A percentile compares a stretch with the other conserved stretches of the same genome.
phyloP scores from a whole-genome alignment of 2,797 vertebrate genomes.

The Mionectes olivaceus region DNA sequence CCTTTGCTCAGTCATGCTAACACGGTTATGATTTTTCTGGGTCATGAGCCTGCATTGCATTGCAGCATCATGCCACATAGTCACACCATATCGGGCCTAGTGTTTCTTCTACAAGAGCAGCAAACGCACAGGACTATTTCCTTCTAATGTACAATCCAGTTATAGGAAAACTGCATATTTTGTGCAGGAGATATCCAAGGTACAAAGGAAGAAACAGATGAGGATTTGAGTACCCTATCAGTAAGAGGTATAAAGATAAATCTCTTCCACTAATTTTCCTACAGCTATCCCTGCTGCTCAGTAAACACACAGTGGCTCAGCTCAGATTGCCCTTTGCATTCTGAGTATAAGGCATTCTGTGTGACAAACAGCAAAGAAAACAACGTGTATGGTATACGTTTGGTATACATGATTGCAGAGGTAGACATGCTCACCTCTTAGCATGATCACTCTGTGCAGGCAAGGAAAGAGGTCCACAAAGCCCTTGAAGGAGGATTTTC shows the following conservation, averaged over 20 bases:
- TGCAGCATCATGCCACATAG: not conserved
- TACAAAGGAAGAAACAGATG: not conserved
- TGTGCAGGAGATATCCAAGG: not conserved
- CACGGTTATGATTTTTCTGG: not conserved
- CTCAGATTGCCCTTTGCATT: not conserved
- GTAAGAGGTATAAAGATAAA: not conserved
- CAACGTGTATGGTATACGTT: not conserved
- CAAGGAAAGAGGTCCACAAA: not conserved
- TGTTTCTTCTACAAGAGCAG: not conserved
- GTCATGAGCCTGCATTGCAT: not conserved
- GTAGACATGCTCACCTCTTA: not conserved
- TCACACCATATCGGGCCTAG: not conserved
- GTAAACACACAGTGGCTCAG: not conserved
- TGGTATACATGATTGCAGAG: not conserved
- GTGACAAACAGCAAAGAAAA: not conserved
- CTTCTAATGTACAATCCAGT: not conserved
- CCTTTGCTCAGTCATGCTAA: conserved; percentile 27
- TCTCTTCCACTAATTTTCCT: not conserved
- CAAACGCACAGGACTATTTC: not conserved
- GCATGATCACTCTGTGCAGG: not conserved
- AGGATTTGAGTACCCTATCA: not conserved
- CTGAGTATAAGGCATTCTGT: not conserved
- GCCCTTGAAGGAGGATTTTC: not conserved
- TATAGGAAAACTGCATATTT: not conserved
- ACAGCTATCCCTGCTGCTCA: not conserved